Percentiles rank a stretch among this genome's conserved stretches.
Evolutionary conservation across 2,888 invertebrate genomes (phyloP).

Genomic region (Mycogona germanica): DNA sequence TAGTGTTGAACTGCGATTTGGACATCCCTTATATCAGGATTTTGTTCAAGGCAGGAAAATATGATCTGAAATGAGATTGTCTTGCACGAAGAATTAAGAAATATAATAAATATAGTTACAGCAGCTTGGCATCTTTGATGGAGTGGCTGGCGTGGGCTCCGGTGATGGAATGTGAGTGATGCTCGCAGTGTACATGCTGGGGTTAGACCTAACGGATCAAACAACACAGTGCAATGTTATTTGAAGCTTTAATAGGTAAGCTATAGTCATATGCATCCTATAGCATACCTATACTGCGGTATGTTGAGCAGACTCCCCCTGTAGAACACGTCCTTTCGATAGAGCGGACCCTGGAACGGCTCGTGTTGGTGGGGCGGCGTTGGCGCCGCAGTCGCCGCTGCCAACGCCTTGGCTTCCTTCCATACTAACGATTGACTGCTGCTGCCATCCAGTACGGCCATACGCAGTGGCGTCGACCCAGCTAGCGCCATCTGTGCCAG

Average conservation of each 20-base stretch:
- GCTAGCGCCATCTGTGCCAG: background rate
- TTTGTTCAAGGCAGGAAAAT: too few relatives aligned
- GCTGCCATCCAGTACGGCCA: too few relatives aligned
- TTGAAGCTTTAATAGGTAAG: background rate
- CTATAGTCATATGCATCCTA: background rate
- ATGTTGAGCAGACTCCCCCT: slow-evolving; percentile 57
- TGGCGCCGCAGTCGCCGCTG: slow-evolving; percentile 10
- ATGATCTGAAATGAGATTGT: too few relatives aligned
- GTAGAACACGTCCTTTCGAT: slow-evolving; percentile 78
- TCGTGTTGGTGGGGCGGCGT: too few relatives aligned
- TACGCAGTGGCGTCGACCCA: too few relatives aligned
- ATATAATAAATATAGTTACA: too few relatives aligned
- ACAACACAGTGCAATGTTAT: background rate
- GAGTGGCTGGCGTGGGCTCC: slow-evolving; percentile 19
- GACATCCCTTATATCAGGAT: too few relatives aligned
- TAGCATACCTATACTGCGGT: slow-evolving; percentile 31
- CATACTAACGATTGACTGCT: slow-evolving; percentile 13
- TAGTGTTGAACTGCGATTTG: too few relatives aligned
- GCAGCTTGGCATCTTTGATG: slow-evolving; percentile 5
- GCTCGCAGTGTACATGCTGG: slow-evolving; percentile 31
- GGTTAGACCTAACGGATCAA: slow-evolving; percentile 27
- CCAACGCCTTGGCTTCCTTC: slow-evolving; percentile 1
- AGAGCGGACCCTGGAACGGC: slow-evolving; percentile 52
- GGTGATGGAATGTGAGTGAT: slow-evolving; percentile 29
- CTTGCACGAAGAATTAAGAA: too few relatives aligned